Base-by-base conservation (phyloP, 2,888 invertebrate species). In the Tromatobia lineatoria region DNA sequence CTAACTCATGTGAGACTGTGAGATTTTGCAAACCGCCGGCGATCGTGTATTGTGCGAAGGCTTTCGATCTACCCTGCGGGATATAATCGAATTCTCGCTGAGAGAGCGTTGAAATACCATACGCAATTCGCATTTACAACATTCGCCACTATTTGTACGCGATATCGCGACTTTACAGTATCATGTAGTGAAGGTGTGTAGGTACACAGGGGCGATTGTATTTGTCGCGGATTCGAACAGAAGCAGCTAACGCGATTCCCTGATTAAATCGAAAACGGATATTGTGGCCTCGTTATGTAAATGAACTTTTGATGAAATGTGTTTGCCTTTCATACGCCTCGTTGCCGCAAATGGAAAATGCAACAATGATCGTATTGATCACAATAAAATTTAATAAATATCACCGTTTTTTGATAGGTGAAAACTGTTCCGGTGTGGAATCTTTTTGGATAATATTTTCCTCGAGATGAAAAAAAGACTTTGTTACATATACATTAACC, bases 31-130 rank as follows among this genome's bases (percentile, higher is more conserved):
- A 47, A 71, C 45, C n/a, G 66, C 18, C 23, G 71, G 13, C 15
- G 57, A 25, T 50, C 64, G 38, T 15, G 47, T 64, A 42, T 52
- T n/a, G 45, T 52, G 82, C 42, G 20, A 23, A 42, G 64, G 18
- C 61, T 79, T 71, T 57, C 42, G 50, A 47, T 70, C 45, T 64
- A 11, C 79, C 38, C 70, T 38, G 29, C 20, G 57, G 66, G 71
- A 71, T 80, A 76, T 79, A 80, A 83, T 76, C 45, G 79, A 59
- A 83, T 76, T 83, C 71, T 61, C 59, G 34, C 15, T n/a, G 64
- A 71, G 45, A 69, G 67, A 59, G 73, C 61, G 70, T 75, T 69
- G 78, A 75, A 83, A 83, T 67, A 34, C 74, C 74, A 75, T 78
- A 74, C 67, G 59, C 59, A 23, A 29, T 73, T 73, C 77, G 45